A percentile compares a stretch with the other conserved stretches of the same genome.
These are phyloP conservation scores for Phaenicophaeus curvirostris DNA, from an alignment of 2,797 vertebrate genomes.

Conservation along the genomic window DNA sequence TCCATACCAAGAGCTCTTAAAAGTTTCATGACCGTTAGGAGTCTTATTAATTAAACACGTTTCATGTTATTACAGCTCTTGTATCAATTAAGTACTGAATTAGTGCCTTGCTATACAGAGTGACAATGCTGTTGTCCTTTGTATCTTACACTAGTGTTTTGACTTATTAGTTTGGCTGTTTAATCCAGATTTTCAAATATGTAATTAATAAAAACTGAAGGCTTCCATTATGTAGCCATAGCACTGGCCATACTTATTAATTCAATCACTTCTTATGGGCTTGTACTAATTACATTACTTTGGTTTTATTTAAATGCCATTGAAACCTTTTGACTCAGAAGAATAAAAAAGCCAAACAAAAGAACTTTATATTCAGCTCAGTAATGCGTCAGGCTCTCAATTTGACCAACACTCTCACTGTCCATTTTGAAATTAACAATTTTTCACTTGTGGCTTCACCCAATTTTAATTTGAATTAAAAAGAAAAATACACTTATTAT, in stretches of 20 bases:
- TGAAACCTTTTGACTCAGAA: conserved; percentile 31
- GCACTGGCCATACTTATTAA: background rate
- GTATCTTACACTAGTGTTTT: conserved; percentile 13
- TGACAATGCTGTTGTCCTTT: conserved; percentile 16
- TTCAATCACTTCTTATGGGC: conserved; percentile 13
- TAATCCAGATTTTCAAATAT: conserved; percentile 44
- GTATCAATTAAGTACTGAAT: conserved; percentile 51
- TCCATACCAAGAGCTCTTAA: conserved; percentile 6
- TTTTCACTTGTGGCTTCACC: background rate
- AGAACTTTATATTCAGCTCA: conserved; percentile 8
- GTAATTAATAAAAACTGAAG: conserved; percentile 58
- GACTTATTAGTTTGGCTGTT: conserved; percentile 42
- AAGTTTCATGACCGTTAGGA: conserved; percentile 52
- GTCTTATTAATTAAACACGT: conserved; percentile 65
- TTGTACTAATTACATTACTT: conserved; percentile 48
- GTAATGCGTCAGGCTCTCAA: background rate
- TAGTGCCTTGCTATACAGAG: background rate
- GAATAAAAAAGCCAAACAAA: background rate
- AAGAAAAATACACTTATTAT: background rate
- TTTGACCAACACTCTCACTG: background rate
- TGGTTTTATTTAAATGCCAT: conserved; percentile 1
- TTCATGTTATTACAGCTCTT: conserved; percentile 29
- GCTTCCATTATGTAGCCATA: background rate
- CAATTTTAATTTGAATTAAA: background rate
- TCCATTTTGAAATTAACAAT: background rate